Evolutionary conservation across 2,888 invertebrate species (phyloP).

Genomic region (Heteromurus nitidus): DNA sequence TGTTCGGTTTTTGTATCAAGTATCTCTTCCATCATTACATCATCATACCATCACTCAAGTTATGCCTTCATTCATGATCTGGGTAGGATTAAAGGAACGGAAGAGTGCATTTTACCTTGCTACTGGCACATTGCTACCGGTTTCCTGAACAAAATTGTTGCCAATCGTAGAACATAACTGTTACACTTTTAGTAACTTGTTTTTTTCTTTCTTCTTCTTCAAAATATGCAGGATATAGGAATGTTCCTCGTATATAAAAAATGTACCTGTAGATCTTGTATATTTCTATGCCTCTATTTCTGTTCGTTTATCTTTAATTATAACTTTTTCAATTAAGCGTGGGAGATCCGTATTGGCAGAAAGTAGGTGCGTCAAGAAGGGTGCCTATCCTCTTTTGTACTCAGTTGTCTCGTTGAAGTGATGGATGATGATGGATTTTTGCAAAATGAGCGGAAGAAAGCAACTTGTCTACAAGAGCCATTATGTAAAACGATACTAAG

Average conservation of each 20-base stretch:
- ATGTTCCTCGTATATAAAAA: no score
- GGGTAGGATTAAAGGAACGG: no score
- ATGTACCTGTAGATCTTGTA: background rate
- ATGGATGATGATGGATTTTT: no score
- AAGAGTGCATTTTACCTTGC: constrained; percentile 35
- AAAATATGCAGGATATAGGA: no score
- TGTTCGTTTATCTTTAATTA: constrained; percentile 51
- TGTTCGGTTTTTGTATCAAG: background rate
- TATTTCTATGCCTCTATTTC: constrained; percentile 7
- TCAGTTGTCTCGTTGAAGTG: no score
- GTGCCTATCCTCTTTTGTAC: no score
- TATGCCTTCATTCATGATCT: no score
- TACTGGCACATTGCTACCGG: constrained; percentile 10
- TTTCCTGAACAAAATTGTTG: constrained; percentile 19
- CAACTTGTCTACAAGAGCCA: no score
- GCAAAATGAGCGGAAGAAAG: no score
- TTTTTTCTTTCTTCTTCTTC: no score
- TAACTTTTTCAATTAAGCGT: constrained; percentile 44
- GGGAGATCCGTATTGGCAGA: constrained; percentile 30
- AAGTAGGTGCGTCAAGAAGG: constrained; percentile 10
- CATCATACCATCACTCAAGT: constrained; percentile 2
- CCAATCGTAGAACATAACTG: background rate
- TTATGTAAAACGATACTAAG: no score
- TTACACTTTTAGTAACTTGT: no score
- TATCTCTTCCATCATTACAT: background rate